Conservation (phyloP, 2,113 vertebrate genomes). For the Mungos mungo region DNA sequence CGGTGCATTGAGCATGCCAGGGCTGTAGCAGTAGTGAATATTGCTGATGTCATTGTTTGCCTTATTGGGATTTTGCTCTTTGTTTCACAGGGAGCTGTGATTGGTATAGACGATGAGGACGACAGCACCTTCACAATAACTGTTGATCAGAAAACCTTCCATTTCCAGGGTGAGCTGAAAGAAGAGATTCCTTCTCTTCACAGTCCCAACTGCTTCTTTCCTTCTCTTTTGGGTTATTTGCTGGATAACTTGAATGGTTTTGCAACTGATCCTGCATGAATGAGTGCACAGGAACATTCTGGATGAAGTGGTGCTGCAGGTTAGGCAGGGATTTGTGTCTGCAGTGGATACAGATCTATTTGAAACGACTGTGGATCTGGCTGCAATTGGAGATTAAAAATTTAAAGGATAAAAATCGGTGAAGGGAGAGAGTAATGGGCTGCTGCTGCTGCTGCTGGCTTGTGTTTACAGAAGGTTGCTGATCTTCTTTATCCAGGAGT, state of each 20-base stretch:
- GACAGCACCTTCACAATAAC: conserved; percentile 99
- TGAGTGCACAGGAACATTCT: conserved; percentile 83
- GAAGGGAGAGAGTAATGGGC: conserved; percentile 82
- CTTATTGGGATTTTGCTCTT: conserved; percentile 91
- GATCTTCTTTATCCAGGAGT: conserved; percentile 83
- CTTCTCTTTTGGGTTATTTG: conserved; percentile 70
- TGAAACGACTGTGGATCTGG: conserved; percentile 83
- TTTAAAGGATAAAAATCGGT: conserved; percentile 85
- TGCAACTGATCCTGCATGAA: conserved; percentile 81
- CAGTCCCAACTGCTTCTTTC: conserved; percentile 73
- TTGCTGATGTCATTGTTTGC: conserved; percentile 93
- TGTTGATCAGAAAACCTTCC: conserved; percentile 99
- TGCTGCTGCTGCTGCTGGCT: conserved; percentile 83
- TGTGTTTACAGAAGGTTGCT: conserved; percentile 79
- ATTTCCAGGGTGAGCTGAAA: conserved; percentile 98
- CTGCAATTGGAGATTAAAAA: conserved; percentile 85
- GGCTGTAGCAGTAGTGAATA: conserved; percentile 85
- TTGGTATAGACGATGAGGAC: conserved; percentile 99
- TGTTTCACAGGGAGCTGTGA: conserved; percentile 99
- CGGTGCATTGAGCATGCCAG: conserved; percentile 79
- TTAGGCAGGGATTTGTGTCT: conserved; percentile 84
- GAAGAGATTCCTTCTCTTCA: conserved; percentile 82
- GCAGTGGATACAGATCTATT: conserved; percentile 84
- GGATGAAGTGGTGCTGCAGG: conserved; percentile 84
- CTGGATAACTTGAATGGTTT: conserved; percentile 81